A percentile compares a stretch with the other conserved stretches of the same genome.
These are phyloP conservation scores for Podarcis cretensis DNA, from an alignment of 2,113 vertebrate genomes.

Conservation along the genomic window DNA sequence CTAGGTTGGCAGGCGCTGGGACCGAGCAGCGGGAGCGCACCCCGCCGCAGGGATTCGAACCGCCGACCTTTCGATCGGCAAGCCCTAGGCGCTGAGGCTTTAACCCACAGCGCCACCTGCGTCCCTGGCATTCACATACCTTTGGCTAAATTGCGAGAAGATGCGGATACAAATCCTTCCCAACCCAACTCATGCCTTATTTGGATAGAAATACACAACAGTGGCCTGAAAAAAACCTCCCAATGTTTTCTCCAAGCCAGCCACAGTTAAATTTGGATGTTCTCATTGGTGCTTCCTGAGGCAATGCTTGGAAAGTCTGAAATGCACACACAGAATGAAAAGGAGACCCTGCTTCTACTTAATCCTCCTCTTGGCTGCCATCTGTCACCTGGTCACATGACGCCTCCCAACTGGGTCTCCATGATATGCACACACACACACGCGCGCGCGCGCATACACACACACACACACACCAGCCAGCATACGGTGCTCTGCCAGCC, in stretches of 20 bases:
- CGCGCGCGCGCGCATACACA: neutral
- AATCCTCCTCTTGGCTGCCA: conserved; percentile 70
- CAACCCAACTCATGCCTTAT: neutral
- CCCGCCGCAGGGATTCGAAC: too few species aligned
- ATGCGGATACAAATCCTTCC: neutral
- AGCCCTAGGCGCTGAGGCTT: too few species aligned
- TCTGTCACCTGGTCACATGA: conserved; percentile 72
- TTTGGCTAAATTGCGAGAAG: neutral
- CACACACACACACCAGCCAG: conserved; percentile 30
- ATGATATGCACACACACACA: conserved; percentile 51
- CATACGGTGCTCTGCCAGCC: conserved; percentile 66
- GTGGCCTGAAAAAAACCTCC: accelerated
- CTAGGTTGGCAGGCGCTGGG: too few species aligned
- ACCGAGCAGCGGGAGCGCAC: too few species aligned
- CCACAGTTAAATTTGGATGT: neutral
- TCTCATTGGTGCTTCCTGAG: conserved; percentile 36
- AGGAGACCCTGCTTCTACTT: conserved; percentile 67
- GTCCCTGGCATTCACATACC: neutral
- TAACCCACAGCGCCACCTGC: too few species aligned
- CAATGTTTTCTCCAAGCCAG: neutral
- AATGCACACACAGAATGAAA: conserved; percentile 62
- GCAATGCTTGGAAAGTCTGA: conserved; percentile 55
- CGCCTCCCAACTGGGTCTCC: conserved; percentile 68
- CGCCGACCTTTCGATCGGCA: too few species aligned
- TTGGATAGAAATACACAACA: too few species aligned